phyloP scores from a whole-genome alignment of 2,113 vertebrate species.

The Ahaetulla prasina region DNA sequence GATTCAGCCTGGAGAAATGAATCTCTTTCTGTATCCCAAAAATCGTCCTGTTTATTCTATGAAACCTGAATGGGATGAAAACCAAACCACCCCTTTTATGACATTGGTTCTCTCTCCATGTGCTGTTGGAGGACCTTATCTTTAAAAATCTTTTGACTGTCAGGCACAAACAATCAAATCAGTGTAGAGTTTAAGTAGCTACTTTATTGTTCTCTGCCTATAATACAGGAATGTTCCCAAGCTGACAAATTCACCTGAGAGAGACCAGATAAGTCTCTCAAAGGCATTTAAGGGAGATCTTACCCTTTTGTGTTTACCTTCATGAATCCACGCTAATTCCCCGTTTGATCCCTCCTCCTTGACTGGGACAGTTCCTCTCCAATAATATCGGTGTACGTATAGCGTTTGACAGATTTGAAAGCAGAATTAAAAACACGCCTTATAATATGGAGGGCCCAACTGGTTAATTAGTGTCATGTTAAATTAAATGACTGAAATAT shows the following conservation, averaged over 20 bases:
- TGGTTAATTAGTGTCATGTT: neutral
- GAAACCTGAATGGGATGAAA: neutral
- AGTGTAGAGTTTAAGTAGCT: neutral
- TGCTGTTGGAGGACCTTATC: neutral
- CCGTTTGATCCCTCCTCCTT: neutral
- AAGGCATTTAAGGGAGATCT: no score
- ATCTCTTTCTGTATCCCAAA: neutral
- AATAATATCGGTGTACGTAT: neutral
- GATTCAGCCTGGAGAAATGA: neutral
- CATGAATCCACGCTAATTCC: neutral
- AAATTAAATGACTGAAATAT: neutral
- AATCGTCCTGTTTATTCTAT: neutral
- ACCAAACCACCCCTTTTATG: neutral
- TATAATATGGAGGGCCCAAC: neutral
- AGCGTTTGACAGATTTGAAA: neutral
- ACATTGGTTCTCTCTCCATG: neutral
- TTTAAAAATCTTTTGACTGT: neutral
- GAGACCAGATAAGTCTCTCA: neutral
- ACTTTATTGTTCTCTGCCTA: neutral
- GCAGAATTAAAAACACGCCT: neutral
- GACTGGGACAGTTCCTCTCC: neutral
- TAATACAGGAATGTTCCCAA: neutral
- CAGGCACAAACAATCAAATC: neutral
- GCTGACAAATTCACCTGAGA: neutral
- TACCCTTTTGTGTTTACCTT: neutral